Evolutionary conservation across 2,888 invertebrate species (phyloP).

Genomic region (Hypomecis atomaria): DNA sequence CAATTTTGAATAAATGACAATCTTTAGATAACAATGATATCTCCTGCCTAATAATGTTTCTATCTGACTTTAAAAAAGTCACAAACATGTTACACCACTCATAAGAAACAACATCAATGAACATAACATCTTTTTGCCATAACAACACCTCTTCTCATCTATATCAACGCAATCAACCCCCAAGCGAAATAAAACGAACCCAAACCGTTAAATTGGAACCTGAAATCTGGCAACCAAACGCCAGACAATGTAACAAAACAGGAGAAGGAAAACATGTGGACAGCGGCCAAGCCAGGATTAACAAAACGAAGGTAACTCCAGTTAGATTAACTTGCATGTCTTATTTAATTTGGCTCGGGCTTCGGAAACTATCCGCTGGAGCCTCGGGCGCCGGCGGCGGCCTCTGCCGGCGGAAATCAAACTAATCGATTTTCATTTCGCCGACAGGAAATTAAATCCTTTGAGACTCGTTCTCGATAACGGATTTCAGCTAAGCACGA

Average conservation of each 20-base stretch:
- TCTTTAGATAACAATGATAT: too few species aligned
- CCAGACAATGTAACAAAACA: slow-evolving; percentile 27
- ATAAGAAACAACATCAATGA: too few species aligned
- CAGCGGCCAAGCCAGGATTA: slow-evolving; percentile 41
- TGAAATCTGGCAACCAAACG: slow-evolving; percentile 29
- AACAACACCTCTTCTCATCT: not conserved
- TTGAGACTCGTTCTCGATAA: slow-evolving; percentile 80
- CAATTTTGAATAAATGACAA: too few species aligned
- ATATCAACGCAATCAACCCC: not conserved
- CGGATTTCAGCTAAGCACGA: slow-evolving; percentile 79
- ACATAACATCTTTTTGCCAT: too few species aligned
- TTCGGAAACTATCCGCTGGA: slow-evolving; percentile 73
- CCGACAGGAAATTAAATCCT: slow-evolving; percentile 84
- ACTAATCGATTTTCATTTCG: slow-evolving; percentile 84
- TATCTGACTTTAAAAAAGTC: too few species aligned
- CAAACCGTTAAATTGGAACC: slow-evolving; percentile 22
- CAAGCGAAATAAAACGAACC: slow-evolving; percentile 2
- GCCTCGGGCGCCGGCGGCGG: slow-evolving; percentile 65
- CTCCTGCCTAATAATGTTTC: too few species aligned
- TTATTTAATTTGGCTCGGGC: slow-evolving; percentile 72
- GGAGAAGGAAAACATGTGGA: slow-evolving; percentile 36
- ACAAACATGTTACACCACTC: too few species aligned
- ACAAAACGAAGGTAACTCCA: slow-evolving; percentile 45
- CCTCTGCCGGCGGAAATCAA: slow-evolving; percentile 78
- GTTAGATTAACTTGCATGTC: slow-evolving; percentile 63